Evolutionary conservation across 2,888 invertebrate genomes (phyloP).

Genomic region (Tetragonisca angustula): DNA sequence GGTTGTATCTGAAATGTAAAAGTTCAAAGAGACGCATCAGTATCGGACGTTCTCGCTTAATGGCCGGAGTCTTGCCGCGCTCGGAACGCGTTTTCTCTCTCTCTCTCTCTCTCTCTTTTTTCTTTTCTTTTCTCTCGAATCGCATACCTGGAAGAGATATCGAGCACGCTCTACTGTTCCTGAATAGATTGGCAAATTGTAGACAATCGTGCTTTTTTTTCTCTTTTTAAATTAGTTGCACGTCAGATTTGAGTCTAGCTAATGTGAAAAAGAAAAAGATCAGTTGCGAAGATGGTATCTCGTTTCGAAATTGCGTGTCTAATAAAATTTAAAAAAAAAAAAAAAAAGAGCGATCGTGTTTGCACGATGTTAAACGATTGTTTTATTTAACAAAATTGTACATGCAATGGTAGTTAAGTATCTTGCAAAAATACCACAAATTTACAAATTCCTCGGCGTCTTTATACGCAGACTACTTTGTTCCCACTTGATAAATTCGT

Average conservation of each 20-base stretch:
- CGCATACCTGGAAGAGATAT: conserved; percentile 60
- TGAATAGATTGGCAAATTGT: neutral
- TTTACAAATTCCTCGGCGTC: conserved; percentile 1
- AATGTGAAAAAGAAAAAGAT: neutral
- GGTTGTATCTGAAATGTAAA: conserved; percentile 81
- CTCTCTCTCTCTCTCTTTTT: neutral
- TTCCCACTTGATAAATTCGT: neutral
- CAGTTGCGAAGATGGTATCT: neutral
- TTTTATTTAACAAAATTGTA: conserved; percentile 60
- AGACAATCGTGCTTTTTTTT: neutral
- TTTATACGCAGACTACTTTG: neutral
- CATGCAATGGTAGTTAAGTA: conserved; percentile 31
- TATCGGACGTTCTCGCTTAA: conserved; percentile 60
- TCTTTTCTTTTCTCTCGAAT: conserved; percentile 27
- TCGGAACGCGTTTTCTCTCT: conserved; percentile 30
- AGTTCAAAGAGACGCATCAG: conserved; percentile 78
- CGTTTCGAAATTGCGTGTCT: neutral
- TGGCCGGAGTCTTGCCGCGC: conserved; percentile 57
- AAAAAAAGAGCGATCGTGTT: conserved; percentile 22
- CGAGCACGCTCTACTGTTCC: conserved; percentile 31
- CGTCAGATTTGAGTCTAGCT: neutral
- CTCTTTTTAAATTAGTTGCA: neutral
- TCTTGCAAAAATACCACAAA: conserved; percentile 10
- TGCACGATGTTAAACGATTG: conserved; percentile 24
- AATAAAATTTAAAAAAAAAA: too few relatives aligned